Percentiles rank a stretch among this genome's conserved stretches.
Evolutionary conservation across 2,113 vertebrate genomes (phyloP).

Genomic region (Philantomba maxwellii): DNA sequence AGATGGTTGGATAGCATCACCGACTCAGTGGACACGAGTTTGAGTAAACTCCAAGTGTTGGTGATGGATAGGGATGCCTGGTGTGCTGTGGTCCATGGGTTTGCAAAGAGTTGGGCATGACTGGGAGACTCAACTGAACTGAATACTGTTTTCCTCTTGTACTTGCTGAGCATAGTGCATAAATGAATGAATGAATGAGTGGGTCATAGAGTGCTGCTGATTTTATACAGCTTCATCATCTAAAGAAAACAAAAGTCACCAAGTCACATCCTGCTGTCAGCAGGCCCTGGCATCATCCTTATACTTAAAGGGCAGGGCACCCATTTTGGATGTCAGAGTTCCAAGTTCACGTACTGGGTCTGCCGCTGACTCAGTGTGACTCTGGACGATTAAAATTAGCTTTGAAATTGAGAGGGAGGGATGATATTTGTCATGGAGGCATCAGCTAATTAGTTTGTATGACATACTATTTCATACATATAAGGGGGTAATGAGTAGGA

Average conservation of each 20-base stretch:
- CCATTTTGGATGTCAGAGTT: neutral
- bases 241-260: neutral
- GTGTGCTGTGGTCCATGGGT: neutral
- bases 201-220: neutral
- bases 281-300: neutral
- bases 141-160: neutral
- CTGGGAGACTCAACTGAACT: neutral
- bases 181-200: neutral
- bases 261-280: neutral
- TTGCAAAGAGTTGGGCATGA: neutral
- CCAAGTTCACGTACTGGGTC: neutral
- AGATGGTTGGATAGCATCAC: neutral
- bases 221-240: neutral
- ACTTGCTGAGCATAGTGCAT: neutral
- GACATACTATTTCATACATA: neutral
- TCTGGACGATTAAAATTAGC: neutral
- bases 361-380: neutral
- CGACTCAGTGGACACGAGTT: rapidly evolving
- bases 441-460: neutral
- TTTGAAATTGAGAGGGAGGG: neutral
- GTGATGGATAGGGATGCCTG: neutral
- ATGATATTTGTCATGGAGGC: neutral
- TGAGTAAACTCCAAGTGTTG: neutral
- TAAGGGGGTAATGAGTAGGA: neutral
- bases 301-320: neutral